phyloP scores from a whole-genome alignment of 2,113 vertebrate species.

The Oenanthe melanoleuca region DNA sequence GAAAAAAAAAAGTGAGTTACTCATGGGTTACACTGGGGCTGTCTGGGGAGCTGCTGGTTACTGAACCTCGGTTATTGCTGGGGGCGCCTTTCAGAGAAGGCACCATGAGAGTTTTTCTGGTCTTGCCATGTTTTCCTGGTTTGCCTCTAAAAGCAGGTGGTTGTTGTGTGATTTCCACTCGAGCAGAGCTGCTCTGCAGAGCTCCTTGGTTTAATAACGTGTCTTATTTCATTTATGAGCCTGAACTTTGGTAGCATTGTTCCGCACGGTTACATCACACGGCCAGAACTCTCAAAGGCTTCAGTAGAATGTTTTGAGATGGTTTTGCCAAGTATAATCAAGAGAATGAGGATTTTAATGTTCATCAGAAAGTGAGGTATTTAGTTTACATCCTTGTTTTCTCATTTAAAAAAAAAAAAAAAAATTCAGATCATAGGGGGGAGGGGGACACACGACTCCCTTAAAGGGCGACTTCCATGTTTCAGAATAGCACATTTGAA shows the following conservation, averaged over 20 bases:
- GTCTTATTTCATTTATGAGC: not conserved
- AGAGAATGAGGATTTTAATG: not conserved
- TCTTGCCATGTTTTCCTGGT: not conserved
- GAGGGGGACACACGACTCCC: not conserved
- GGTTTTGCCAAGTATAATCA: not conserved
- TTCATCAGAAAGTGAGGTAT: not conserved
- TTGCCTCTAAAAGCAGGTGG: not conserved
- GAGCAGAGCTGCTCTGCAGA: not conserved
- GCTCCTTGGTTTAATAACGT: not conserved
- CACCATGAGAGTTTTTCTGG: fast-evolving
- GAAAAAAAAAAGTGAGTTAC: not conserved
- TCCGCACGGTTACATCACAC: not conserved
- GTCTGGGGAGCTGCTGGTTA: fast-evolving
- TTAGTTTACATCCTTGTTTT: not conserved
- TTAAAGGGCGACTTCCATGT: not conserved
- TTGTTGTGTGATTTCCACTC: not conserved
- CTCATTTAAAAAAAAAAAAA: not conserved
- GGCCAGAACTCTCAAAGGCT: not conserved
- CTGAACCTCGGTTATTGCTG: not conserved
- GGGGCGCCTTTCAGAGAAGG: not conserved
- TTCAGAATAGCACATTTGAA: not conserved
- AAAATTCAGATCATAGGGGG: not conserved
- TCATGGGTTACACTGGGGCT: fast-evolving
- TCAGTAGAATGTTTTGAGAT: not conserved
- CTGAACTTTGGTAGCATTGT: slow-evolving; percentile 49